A percentile compares a stretch with the other conserved stretches of the same genome.
These are phyloP conservation scores for Falco novaeseelandiae DNA, from an alignment of 2,797 vertebrate species.

Conservation along the genomic window DNA sequence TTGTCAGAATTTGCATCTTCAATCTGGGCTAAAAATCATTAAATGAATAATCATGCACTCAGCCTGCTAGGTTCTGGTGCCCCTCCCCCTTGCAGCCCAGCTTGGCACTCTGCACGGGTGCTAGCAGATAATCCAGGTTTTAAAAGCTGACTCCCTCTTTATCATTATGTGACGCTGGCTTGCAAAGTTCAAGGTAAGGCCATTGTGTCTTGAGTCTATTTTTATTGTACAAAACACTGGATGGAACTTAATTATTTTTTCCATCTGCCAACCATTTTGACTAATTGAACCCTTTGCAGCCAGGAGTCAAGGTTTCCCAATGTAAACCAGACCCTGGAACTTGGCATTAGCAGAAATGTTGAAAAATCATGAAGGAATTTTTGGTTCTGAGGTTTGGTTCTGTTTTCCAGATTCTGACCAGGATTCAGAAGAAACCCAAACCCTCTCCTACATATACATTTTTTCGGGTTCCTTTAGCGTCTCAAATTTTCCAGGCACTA, in stretches of 20 bases:
- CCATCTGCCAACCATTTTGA: constrained; percentile 72
- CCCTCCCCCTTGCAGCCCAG: not conserved
- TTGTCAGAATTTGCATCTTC: not conserved
- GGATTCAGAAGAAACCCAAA: constrained; percentile 51
- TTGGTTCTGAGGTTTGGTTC: constrained; percentile 27
- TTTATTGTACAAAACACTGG: constrained; percentile 61
- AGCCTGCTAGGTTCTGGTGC: not conserved
- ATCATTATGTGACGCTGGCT: constrained; percentile 46
- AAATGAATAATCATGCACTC: rapidly evolving
- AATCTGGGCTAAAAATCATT: not conserved
- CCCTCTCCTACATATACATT: constrained; percentile 44
- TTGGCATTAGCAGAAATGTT: not conserved
- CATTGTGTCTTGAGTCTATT: constrained; percentile 65
- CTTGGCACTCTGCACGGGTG: not conserved
- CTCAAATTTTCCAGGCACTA: constrained; percentile 68
- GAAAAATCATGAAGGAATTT: constrained; percentile 15
- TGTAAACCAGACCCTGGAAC: constrained; percentile 56
- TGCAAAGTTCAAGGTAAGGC: constrained; percentile 69
- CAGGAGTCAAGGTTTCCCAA: constrained; percentile 61
- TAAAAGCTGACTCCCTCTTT: constrained; percentile 42
- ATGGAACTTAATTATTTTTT: constrained; percentile 66
- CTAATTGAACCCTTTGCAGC: constrained; percentile 66
- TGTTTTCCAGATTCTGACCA: constrained; percentile 6
- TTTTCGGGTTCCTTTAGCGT: constrained; percentile 42
- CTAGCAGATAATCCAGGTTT: constrained; percentile 41